phyloP scores from a whole-genome alignment of 2,113 vertebrate species.

The Potamarius usumacintae region DNA sequence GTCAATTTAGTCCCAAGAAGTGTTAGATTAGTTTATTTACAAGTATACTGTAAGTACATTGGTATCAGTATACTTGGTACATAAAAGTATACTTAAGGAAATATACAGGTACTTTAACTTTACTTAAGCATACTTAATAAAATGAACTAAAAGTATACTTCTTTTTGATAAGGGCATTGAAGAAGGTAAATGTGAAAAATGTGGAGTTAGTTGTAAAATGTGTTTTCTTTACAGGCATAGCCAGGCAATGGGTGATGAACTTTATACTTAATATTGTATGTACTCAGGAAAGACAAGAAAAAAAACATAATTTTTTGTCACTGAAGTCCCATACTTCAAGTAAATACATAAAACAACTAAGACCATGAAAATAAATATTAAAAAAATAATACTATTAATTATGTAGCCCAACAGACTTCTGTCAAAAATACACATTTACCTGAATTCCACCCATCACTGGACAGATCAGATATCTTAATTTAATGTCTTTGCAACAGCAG shows the following conservation, averaged over 20 bases:
- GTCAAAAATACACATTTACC: not conserved
- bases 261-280: not conserved
- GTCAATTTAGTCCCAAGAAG: too few species aligned
- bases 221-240: not conserved
- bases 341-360: not conserved
- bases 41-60: too few species aligned
- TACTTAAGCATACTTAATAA: too few species aligned
- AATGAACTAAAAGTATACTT: too few species aligned
- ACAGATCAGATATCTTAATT: not conserved
- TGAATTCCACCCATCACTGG: not conserved
- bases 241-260: not conserved
- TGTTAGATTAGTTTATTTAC: too few species aligned
- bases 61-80: too few species aligned
- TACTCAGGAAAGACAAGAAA: too few species aligned
- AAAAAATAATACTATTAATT: not conserved
- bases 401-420: not conserved
- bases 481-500: not conserved
- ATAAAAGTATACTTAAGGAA: too few species aligned
- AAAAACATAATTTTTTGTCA: not conserved
- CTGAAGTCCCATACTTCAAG: not conserved
- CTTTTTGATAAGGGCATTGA: too few species aligned
- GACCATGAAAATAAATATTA: not conserved
- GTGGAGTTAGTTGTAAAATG: not conserved
- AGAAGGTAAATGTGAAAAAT: not conserved
- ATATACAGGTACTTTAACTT: too few species aligned